Evolutionary conservation across 2,888 invertebrate genomes (phyloP).

Genomic region (Druceiella hillmani): DNA sequence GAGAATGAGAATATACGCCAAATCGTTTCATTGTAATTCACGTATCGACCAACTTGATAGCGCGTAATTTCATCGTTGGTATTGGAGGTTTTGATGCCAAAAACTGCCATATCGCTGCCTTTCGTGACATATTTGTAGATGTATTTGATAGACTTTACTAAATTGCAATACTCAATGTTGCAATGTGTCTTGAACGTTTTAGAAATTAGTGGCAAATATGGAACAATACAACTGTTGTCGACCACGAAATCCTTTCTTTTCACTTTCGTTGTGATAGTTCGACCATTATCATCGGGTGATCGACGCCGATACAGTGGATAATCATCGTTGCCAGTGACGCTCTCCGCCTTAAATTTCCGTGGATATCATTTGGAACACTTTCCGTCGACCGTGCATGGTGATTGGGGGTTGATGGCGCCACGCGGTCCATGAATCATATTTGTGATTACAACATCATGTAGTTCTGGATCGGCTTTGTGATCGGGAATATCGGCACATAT

Average conservation of each 20-base stretch:
- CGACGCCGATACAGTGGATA: conserved; percentile 17
- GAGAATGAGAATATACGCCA: no score
- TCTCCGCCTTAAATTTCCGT: conserved; percentile 21
- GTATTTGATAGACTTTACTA: conserved; percentile 23
- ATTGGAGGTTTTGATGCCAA: conserved; percentile 26
- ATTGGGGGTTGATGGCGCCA: conserved; percentile 28
- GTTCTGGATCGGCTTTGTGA: conserved; percentile 24
- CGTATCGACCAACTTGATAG: no score
- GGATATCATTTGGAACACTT: conserved; percentile 27
- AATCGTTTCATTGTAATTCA: no score
- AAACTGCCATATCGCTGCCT: conserved; percentile 32
- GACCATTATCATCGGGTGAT: conserved; percentile 21
- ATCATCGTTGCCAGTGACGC: conserved; percentile 23
- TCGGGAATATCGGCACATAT: no score
- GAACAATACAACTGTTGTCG: conserved; percentile 22
- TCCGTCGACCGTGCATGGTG: conserved; percentile 34
- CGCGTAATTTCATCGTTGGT: no score
- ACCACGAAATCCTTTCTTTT: conserved; percentile 20
- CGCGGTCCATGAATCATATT: conserved; percentile 38
- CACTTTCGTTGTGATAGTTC: conserved; percentile 21
- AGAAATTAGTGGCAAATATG: conserved; percentile 22
- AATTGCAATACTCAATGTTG: conserved; percentile 24
- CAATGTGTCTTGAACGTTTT: conserved; percentile 21
- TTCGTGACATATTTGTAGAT: conserved; percentile 33
- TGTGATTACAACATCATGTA: conserved; percentile 29